Evolutionary conservation across 2,113 vertebrate species (phyloP).

Genomic region (Aldabrachelys gigantea): DNA sequence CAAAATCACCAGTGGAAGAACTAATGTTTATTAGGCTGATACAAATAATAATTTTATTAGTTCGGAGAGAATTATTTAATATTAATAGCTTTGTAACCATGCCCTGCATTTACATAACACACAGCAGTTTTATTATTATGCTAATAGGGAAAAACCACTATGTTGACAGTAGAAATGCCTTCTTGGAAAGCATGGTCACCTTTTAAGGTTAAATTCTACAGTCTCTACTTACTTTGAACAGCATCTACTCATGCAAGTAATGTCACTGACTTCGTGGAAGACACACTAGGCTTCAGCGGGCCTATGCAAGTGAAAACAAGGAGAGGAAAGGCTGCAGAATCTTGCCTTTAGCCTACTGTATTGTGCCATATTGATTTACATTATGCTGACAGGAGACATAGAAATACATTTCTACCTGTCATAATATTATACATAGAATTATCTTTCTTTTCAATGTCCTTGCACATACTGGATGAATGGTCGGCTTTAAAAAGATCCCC

Average conservation of each 20-base stretch:
- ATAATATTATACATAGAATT: background rate
- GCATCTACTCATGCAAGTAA: fast-evolving
- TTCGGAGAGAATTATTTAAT: constrained; percentile 30
- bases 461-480: background rate
- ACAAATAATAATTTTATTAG: constrained; percentile 51
- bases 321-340: background rate
- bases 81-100: constrained; percentile 15
- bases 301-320: background rate
- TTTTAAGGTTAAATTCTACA: fast-evolving
- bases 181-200: background rate
- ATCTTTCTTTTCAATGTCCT: background rate
- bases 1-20: constrained; percentile 15
- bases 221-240: fast-evolving
- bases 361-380: background rate
- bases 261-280: fast-evolving
- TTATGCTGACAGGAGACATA: background rate
- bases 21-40: constrained; percentile 12
- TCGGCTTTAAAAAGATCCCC: background rate
- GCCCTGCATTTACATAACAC: background rate
- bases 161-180: background rate
- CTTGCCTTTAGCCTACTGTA: background rate
- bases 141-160: background rate
- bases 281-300: fast-evolving
- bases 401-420: background rate
- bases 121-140: fast-evolving